Evolutionary conservation across 2,888 invertebrate species (phyloP), one percentile per base, ranked within the genome.

Genomic region (Archips crataeganus): DNA sequence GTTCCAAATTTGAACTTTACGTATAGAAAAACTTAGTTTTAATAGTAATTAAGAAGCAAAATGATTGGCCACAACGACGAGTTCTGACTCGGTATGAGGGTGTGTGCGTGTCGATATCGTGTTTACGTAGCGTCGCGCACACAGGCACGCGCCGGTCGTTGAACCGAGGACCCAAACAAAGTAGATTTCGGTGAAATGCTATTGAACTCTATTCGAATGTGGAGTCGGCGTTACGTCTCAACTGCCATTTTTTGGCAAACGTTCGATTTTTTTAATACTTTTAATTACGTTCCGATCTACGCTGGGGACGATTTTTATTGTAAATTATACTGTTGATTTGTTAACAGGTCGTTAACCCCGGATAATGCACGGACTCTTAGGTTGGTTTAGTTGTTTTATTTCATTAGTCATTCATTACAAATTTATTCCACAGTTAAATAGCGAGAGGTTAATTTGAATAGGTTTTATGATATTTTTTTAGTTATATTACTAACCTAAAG

Each of bases 141-240:
- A 92, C 92, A 92, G 90, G 85, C 79, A 77, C 87, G 79, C 80
- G 81, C 78, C 79, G 88, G 89, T 90, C 94, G 81, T 87, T 87
- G 93, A 93, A 92, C 94, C 91, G 86, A 81, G 90, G 91, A 92
- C 94, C 94, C 93, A 94, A 94, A 94, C 94, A 94, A 93, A 92
- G 93, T 93, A 90, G 92, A 93, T 92, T 94, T 94, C 92, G 94
- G 93, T 94, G 93, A 92, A 93, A 92, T 90, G 94, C 88, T 93
- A 89, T 93, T 94, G 94, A 94, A 94, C 94, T 90, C 92, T 90
- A 92, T 89, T 90, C 86, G 88, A 90, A 90, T 88, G 89, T 87
- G 85, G 90, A 88, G 88, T 88, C 89, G 83, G 84, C 83, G 84
- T 86, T 86, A 85, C 84, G 82, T 85, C 84, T 85, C 83, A 82